These are phyloP conservation scores for Lucilia sericata DNA, from an alignment of 1,140 invertebrate genomes.

Conservation along the genomic window DNA sequence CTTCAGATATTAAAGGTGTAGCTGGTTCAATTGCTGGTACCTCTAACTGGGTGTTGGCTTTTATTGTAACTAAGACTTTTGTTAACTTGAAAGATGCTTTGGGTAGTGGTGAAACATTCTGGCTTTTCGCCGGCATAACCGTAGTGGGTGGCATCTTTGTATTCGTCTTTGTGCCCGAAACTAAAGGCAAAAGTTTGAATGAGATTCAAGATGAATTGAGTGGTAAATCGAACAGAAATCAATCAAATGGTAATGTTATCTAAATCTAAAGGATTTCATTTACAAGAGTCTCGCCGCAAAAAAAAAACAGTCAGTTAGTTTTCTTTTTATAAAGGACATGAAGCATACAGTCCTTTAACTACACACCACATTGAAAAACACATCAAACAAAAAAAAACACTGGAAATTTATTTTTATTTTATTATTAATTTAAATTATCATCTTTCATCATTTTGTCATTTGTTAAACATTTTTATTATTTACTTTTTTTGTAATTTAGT, in stretches of 20 bases:
- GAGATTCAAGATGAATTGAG: conserved; percentile 80
- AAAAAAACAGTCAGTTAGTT: background rate
- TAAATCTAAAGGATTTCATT: background rate
- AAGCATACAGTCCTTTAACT: background rate
- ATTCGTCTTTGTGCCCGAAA: conserved; percentile 86
- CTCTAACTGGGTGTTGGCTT: conserved; percentile 84
- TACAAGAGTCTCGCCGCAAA: background rate
- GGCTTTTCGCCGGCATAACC: conserved; percentile 82
- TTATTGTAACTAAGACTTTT: conserved; percentile 85
- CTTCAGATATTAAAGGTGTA: conserved; percentile 81
- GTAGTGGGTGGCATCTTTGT: conserved; percentile 79
- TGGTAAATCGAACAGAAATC: conserved; percentile 52
- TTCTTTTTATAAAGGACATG: background rate
- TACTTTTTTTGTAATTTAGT: background rate
- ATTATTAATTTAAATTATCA: too few species aligned
- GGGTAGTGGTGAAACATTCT: conserved; percentile 78
- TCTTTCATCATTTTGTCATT: background rate
- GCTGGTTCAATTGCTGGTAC: conserved; percentile 79
- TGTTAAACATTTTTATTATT: too few species aligned
- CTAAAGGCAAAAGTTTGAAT: conserved; percentile 88
- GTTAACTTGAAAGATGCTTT: conserved; percentile 72
- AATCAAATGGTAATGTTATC: conserved; percentile 38
- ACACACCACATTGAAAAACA: background rate
- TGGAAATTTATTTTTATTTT: background rate
- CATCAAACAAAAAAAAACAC: conserved; percentile 9